These are phyloP conservation scores for Cerastis rubricosa DNA, from an alignment of 2,888 invertebrate genomes.

Conservation along the genomic window DNA sequence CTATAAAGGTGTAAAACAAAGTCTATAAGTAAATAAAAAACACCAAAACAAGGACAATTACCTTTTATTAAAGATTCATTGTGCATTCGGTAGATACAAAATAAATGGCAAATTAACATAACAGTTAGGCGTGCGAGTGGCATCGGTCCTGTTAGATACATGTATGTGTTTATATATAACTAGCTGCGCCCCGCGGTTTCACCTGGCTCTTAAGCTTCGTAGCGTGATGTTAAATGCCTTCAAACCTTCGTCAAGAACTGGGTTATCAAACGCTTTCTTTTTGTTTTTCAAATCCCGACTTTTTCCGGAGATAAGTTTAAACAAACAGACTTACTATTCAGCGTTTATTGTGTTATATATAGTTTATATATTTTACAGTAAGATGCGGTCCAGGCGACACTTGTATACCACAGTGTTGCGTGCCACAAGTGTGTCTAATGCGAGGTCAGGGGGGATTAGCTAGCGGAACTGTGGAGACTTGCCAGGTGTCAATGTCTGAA, in stretches of 20 bases:
- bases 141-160: conserved; percentile 61
- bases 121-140: conserved; percentile 65
- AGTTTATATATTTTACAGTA: background rate
- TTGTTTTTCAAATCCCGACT: background rate
- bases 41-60: conserved; percentile 84
- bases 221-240: background rate
- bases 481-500: too few relatives aligned
- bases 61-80: conserved; percentile 89
- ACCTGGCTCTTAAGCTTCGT: background rate
- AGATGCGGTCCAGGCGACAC: background rate
- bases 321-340: conserved; percentile 1
- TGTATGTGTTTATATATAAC: conserved; percentile 44
- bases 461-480: too few relatives aligned
- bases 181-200: background rate
- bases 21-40: conserved; percentile 80
- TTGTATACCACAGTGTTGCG: background rate
- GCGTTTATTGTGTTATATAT: background rate
- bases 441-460: background rate
- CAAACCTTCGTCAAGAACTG: background rate
- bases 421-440: background rate
- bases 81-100: conserved; percentile 89
- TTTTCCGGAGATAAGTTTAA: background rate
- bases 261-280: background rate
- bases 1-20: background rate
- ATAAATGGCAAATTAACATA: conserved; percentile 77